phyloP scores from a whole-genome alignment of 2,888 invertebrate species.

The Sialis lutaria region DNA sequence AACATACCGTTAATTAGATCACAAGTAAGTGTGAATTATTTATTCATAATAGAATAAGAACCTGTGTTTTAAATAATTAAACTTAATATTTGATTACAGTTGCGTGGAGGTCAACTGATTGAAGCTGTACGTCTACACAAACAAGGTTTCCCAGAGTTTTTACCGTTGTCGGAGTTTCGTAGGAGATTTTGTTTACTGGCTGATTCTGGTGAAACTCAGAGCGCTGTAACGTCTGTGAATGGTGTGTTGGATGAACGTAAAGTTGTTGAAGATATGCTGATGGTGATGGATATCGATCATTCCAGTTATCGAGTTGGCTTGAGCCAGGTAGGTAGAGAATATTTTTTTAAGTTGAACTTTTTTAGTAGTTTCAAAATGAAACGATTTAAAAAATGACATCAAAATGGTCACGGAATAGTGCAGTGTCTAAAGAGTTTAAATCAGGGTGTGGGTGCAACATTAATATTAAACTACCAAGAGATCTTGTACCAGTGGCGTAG shows the following conservation, averaged over 20 bases:
- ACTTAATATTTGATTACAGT: conserved; percentile 31
- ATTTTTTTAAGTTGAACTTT: not conserved
- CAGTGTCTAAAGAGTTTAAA: too few species aligned
- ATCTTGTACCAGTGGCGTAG: too few species aligned
- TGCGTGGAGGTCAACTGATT: conserved; percentile 78
- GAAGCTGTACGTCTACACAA: conserved; percentile 81
- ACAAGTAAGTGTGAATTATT: conserved; percentile 37
- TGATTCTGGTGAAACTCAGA: not conserved
- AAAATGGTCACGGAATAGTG: too few species aligned
- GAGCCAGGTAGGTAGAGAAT: conserved; percentile 72
- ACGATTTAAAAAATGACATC: too few species aligned
- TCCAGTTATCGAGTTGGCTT: conserved; percentile 78
- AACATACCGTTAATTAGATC: conserved; percentile 78
- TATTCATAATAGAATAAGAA: too few species aligned
- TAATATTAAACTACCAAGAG: too few species aligned
- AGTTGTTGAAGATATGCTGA: conserved; percentile 69
- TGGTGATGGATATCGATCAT: conserved; percentile 66
- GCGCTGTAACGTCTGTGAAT: not conserved
- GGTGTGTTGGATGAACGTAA: conserved; percentile 35
- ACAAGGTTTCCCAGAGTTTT: conserved; percentile 83
- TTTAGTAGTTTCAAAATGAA: too few species aligned
- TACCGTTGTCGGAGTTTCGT: conserved; percentile 77
- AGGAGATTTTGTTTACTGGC: conserved; percentile 57
- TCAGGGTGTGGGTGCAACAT: too few species aligned
- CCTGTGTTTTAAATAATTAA: too few species aligned